These are phyloP conservation scores for Mesoclemmys tuberculata DNA, from an alignment of 2,113 vertebrate species.

Conservation along the genomic window DNA sequence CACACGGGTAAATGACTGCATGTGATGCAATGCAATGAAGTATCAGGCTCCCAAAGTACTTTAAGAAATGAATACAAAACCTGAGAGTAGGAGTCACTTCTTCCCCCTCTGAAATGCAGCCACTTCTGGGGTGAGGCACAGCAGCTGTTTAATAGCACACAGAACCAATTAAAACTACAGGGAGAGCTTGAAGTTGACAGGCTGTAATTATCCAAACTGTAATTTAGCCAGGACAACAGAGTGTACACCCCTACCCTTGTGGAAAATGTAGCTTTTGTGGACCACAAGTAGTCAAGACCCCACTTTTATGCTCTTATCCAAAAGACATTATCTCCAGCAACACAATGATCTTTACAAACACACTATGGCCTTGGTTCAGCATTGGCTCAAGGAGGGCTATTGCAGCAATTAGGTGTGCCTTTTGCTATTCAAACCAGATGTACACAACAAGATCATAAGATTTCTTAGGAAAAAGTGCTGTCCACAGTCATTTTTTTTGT, in stretches of 20 bases:
- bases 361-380: fast-evolving
- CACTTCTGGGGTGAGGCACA: not conserved
- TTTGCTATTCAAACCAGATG: not conserved
- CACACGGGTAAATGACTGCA: not conserved
- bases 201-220: not conserved
- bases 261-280: not conserved
- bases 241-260: not conserved
- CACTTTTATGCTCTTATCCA: not conserved
- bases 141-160: not conserved
- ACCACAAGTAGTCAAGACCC: not conserved
- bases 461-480: not conserved
- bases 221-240: not conserved
- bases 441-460: not conserved
- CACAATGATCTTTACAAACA: fast-evolving
- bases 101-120: not conserved
- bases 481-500: not conserved
- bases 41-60: not conserved
- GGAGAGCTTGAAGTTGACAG: not conserved
- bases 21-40: not conserved
- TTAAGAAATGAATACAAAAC: not conserved
- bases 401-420: not conserved
- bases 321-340: not conserved
- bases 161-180: not conserved
- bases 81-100: not conserved
- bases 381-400: not conserved